phyloP scores from a whole-genome alignment of 2,113 vertebrate species.

The Nerophis lumbriciformis region DNA sequence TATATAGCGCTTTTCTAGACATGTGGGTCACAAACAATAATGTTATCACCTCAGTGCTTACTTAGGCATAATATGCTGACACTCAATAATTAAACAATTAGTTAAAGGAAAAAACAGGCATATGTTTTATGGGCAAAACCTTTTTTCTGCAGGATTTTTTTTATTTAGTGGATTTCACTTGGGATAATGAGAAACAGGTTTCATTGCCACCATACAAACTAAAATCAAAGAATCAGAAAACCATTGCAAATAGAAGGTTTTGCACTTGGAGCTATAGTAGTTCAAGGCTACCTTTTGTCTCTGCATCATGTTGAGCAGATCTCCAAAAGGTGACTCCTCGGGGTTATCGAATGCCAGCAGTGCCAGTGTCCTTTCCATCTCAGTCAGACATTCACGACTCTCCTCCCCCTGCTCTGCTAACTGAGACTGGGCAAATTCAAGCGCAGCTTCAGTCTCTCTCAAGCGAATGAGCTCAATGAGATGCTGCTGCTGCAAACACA shows the following conservation, averaged over 20 bases:
- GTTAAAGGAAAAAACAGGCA: no score
- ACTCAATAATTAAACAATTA: no score
- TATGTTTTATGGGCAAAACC: no score
- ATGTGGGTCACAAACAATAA: not conserved
- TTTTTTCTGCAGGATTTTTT: no score
- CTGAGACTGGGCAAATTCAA: conserved; percentile 97
- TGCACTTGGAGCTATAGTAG: not conserved
- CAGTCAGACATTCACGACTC: conserved; percentile 92
- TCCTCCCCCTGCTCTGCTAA: conserved; percentile 97
- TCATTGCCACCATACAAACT: no score
- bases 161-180: no score
- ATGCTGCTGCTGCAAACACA: conserved; percentile 85
- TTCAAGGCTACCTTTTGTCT: conserved; percentile 83
- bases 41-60: not conserved
- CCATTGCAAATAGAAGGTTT: no score
- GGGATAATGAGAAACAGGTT: no score
- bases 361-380: conserved; percentile 95
- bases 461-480: conserved; percentile 96
- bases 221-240: no score
- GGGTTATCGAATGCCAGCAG: conserved; percentile 95
- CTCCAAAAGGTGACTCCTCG: conserved; percentile 93
- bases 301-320: conserved; percentile 97
- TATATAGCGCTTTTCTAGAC: conserved; percentile 1
- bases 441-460: conserved; percentile 92
- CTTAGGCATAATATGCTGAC: not conserved